Conservation (phyloP, 2,113 vertebrate species). For the Cranoglanis bouderius region DNA sequence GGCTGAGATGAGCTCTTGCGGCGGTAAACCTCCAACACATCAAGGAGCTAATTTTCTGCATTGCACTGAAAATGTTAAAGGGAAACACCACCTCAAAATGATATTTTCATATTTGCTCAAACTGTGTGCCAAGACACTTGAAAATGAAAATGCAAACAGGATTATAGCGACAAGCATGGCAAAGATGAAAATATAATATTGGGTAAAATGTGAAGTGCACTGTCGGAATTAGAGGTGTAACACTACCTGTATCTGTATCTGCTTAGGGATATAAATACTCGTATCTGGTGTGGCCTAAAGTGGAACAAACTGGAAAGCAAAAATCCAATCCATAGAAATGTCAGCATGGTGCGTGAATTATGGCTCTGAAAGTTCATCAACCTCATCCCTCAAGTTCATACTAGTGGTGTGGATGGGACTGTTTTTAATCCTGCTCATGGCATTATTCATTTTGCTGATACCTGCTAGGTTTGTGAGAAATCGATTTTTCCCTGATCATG, state of each 20-base stretch:
- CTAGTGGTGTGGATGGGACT: neutral
- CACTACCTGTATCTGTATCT: neutral
- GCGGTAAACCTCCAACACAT: slow-evolving; percentile 32
- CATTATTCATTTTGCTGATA: neutral
- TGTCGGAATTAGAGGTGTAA: neutral
- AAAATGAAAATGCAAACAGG: neutral
- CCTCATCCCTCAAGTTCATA: neutral
- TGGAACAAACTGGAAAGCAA: neutral
- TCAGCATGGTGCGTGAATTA: neutral
- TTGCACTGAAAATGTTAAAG: neutral
- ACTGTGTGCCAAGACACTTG: neutral
- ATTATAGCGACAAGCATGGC: neutral
- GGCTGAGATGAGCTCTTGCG: slow-evolving; percentile 36
- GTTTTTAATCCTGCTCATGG: neutral
- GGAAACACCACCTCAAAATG: neutral
- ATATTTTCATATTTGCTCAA: neutral
- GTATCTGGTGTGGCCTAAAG: neutral
- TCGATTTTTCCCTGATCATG: too few relatives aligned
- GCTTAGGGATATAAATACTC: neutral
- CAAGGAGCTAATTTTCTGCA: slow-evolving; percentile 8
- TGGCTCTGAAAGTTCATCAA: neutral
- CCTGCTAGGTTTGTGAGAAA: neutral
- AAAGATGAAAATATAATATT: neutral
- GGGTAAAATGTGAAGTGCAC: neutral
- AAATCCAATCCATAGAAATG: neutral